These are phyloP conservation scores for Eulemur rubriventer DNA, from an alignment of 2,797 vertebrate species.

Conservation along the genomic window DNA sequence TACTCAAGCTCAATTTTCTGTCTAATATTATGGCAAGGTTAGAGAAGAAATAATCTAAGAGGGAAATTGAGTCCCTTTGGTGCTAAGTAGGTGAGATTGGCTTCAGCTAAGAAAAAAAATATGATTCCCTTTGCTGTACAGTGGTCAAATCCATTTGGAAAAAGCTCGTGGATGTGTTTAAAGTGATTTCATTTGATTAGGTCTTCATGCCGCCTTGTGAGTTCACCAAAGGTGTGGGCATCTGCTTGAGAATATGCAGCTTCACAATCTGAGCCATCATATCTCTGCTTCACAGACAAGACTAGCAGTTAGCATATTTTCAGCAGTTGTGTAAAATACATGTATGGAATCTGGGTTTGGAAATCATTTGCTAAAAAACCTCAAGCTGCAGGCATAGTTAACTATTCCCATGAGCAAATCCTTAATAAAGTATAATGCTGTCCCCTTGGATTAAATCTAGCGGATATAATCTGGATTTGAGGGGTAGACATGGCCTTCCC, in stretches of 20 bases:
- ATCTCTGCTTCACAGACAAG: not conserved
- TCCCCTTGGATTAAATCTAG: not conserved
- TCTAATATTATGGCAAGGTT: not conserved
- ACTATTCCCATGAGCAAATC: not conserved
- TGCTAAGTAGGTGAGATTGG: not conserved
- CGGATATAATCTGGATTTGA: rapidly evolving
- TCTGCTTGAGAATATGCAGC: not conserved
- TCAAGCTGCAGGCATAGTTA: not conserved
- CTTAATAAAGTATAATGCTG: not conserved
- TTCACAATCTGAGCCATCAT: not conserved
- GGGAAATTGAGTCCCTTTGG: not conserved
- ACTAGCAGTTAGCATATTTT: not conserved
- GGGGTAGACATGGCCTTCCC: not conserved
- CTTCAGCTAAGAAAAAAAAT: not conserved
- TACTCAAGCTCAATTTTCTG: not conserved
- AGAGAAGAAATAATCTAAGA: not conserved
- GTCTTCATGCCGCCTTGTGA: too few species aligned
- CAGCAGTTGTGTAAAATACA: not conserved
- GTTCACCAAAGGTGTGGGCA: too few species aligned
- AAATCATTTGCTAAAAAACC: not conserved
- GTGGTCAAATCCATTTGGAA: not conserved
- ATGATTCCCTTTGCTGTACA: not conserved
- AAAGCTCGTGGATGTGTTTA: not conserved
- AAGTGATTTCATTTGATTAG: not conserved
- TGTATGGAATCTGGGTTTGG: not conserved